A percentile compares a stretch with the other conserved stretches of the same genome.
Evolutionary conservation across 2,888 invertebrate species (phyloP).

Genomic region (Octodonta nipae): DNA sequence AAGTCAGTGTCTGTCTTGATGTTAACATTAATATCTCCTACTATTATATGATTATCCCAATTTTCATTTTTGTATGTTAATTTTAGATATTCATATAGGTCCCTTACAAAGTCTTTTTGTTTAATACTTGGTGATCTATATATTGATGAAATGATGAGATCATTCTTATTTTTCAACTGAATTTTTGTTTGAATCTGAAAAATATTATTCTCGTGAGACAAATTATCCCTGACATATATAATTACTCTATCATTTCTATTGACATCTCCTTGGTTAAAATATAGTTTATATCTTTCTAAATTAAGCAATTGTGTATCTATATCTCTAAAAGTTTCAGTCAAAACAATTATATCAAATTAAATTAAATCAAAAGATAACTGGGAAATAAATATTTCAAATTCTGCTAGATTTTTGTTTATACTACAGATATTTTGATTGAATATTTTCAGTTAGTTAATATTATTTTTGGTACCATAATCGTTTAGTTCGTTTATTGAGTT

Average conservation of each 20-base stretch:
- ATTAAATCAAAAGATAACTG: neutral
- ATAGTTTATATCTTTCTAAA: neutral
- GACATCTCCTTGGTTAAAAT: slow-evolving; percentile 1
- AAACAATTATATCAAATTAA: neutral
- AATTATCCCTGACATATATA: too few relatives aligned
- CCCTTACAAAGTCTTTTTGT: neutral
- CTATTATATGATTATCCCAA: slow-evolving; percentile 1
- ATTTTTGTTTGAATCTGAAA: slow-evolving; percentile 1
- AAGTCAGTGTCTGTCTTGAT: slow-evolving; percentile 5
- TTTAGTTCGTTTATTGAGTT: too few relatives aligned
- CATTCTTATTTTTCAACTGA: neutral
- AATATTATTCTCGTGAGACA: too few relatives aligned
- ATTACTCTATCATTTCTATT: too few relatives aligned
- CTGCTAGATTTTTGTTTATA: slow-evolving; percentile 1
- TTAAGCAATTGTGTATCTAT: neutral
- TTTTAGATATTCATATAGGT: slow-evolving; percentile 2
- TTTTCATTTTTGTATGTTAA: slow-evolving; percentile 3
- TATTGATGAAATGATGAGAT: neutral
- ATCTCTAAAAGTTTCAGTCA: slow-evolving; percentile 1
- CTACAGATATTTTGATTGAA: slow-evolving; percentile 2
- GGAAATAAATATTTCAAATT: slow-evolving; percentile 2
- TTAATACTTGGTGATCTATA: slow-evolving; percentile 1
- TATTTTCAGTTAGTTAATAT: too few relatives aligned
- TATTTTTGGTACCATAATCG: too few relatives aligned
- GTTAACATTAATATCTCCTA: slow-evolving; percentile 8